Base-by-base conservation (phyloP, 2,113 vertebrate genomes). In the Platichthys flesus region DNA sequence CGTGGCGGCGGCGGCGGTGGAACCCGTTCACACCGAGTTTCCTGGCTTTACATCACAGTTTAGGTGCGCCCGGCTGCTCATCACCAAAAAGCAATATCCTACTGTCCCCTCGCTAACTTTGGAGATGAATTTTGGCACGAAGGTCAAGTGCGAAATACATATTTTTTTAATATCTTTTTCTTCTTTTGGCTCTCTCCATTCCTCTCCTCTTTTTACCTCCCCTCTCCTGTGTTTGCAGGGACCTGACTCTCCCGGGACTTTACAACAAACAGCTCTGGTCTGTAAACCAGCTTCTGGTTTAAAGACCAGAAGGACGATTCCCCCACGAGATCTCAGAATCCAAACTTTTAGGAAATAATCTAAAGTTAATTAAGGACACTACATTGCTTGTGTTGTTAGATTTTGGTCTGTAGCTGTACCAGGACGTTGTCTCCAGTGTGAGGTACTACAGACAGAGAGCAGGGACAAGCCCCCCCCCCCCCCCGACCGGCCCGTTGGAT, bases 31-130 rank as follows among this genome's bases (percentile, higher is more conserved):
- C 89, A 82, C 82, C 45, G 37, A 86, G 88, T 89, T 91, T 91
- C 87, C 86, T 86, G 85, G 81, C 87, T 90, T 90, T 84, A 87
- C 84, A 89, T 92, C 84, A 89, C 82, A 87, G 82, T 82, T 88
- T 81, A 85, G 79, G 28, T 71, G 68, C 65, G 80, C 64, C 20
- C 71, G 74, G 84, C 47, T 76, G 78, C 71, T 84, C 79, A 73
- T 85, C 84, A 60, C 67, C 72, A 20, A 74, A 82, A 82, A 67
- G 74, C 64, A 83, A 85, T 87, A 87, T 83, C 79, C 51, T 79
- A 82, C 73, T 78, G 79, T 86, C 78, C 68, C 28, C 67, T 56
- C 4, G 51, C 78, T 78, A 72, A 84, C 78, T 76, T 83, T 14
- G 13, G n/a, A 59, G 62, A 83, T 84, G 71, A 59, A 73, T 81